phyloP scores from a whole-genome alignment of 2,888 invertebrate species.

The Osmoderma eremita region DNA sequence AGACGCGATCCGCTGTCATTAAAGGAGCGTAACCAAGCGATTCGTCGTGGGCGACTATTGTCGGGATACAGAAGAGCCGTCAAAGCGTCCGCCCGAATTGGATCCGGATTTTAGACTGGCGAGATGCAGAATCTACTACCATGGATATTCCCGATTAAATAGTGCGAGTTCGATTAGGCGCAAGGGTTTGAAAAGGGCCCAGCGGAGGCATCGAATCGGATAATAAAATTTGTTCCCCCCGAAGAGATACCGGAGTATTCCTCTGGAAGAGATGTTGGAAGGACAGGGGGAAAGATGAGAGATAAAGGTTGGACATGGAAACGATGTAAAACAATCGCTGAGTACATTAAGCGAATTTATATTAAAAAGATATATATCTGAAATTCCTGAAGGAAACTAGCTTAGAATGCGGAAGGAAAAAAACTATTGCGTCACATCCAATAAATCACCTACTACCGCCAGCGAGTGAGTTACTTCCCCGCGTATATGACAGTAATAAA shows the following conservation, averaged over 20 bases:
- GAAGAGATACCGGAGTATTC: not conserved
- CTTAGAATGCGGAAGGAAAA: too few relatives aligned
- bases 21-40: constrained; percentile 7
- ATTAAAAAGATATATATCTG: too few relatives aligned
- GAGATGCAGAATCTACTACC: not conserved
- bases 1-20: constrained; percentile 13
- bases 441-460: not conserved
- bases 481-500: constrained; percentile 19
- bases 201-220: not conserved
- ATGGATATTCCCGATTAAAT: constrained; percentile 16
- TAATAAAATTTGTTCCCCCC: constrained; percentile 13
- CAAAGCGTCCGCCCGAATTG: too few relatives aligned
- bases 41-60: too few relatives aligned
- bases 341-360: too few relatives aligned
- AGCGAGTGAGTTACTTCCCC: not conserved
- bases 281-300: too few relatives aligned
- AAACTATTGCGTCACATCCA: too few relatives aligned
- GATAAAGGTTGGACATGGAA: too few relatives aligned
- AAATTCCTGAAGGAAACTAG: too few relatives aligned
- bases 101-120: not conserved
- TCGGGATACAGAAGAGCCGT: too few relatives aligned
- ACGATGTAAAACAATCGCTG: too few relatives aligned
- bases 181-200: constrained; percentile 9
- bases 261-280: too few relatives aligned
- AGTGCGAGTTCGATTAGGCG: constrained; percentile 7